These are phyloP conservation scores for Trematocara stigmaticum DNA, from an alignment of 2,113 vertebrate genomes.

Conservation along the genomic window DNA sequence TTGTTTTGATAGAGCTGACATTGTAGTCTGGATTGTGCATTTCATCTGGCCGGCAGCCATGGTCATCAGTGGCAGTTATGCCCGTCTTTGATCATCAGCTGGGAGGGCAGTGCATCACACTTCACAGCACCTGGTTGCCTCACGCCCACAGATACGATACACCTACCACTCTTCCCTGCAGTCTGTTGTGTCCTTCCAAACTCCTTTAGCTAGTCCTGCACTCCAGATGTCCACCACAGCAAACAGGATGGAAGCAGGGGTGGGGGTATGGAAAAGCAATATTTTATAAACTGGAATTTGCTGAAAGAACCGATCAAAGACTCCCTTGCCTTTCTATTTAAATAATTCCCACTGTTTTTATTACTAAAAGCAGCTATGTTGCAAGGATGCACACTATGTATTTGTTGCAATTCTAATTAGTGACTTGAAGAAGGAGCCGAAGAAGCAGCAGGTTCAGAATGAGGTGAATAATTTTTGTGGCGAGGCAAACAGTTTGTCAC, in stretches of 20 bases:
- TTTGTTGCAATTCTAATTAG: neutral
- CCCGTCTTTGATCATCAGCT: slow-evolving; percentile 69
- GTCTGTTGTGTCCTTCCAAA: slow-evolving; percentile 48
- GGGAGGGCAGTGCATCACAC: slow-evolving; percentile 55
- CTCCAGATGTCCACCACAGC: slow-evolving; percentile 36
- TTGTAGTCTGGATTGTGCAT: slow-evolving; percentile 10
- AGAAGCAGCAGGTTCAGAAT: slow-evolving; percentile 10
- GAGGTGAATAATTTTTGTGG: slow-evolving; percentile 17
- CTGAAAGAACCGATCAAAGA: neutral
- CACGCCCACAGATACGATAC: slow-evolving; percentile 13
- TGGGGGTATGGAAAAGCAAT: neutral
- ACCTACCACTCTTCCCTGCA: slow-evolving; percentile 12
- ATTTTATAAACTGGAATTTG: neutral
- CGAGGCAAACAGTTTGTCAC: slow-evolving; percentile 4
- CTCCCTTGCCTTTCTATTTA: neutral
- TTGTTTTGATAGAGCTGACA: slow-evolving; percentile 23
- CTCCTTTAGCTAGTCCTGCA: slow-evolving; percentile 20
- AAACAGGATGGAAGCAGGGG: neutral
- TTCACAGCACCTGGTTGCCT: slow-evolving; percentile 62
- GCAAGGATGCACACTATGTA: neutral
- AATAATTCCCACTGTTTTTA: neutral
- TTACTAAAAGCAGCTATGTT: neutral
- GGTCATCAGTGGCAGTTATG: slow-evolving; percentile 50
- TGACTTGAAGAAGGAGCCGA: neutral
- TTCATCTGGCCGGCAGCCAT: slow-evolving; percentile 46